phyloP scores from a whole-genome alignment of 1,140 invertebrate species.

The Aphelinus atriplicis region DNA sequence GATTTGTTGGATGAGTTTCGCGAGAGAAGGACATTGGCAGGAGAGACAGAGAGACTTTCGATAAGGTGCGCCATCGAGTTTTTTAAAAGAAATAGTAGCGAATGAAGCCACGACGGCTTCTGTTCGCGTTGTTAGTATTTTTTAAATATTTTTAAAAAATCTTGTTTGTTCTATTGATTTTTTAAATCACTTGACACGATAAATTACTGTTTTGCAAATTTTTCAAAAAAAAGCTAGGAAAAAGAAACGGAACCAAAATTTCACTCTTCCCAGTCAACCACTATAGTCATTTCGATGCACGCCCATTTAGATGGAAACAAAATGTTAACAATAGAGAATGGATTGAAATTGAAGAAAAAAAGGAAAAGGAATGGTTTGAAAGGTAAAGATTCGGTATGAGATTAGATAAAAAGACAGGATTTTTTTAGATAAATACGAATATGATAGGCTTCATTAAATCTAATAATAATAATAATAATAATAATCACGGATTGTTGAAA shows the following conservation, averaged over 20 bases:
- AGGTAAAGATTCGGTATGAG: slow-evolving; percentile 29
- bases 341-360: slow-evolving; percentile 30
- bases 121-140: slow-evolving; percentile 31
- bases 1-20: slow-evolving; percentile 24
- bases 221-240: slow-evolving; percentile 14
- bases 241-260: slow-evolving; percentile 19
- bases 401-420: slow-evolving; percentile 29
- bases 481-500: slow-evolving; percentile 40
- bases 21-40: background rate
- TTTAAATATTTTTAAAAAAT: slow-evolving; percentile 32
- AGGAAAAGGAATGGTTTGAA: slow-evolving; percentile 17
- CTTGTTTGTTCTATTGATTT: slow-evolving; percentile 38
- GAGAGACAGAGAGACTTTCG: slow-evolving; percentile 22
- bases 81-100: slow-evolving; percentile 39
- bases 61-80: slow-evolving; percentile 39
- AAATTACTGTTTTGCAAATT: slow-evolving; percentile 9
- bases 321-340: slow-evolving; percentile 22
- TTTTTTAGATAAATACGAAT: slow-evolving; percentile 28
- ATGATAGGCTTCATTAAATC: slow-evolving; percentile 37
- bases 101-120: slow-evolving; percentile 24
- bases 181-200: slow-evolving; percentile 26
- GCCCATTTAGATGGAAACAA: slow-evolving; percentile 21
- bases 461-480: slow-evolving; percentile 29
- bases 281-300: slow-evolving; percentile 34
- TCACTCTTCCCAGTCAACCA: background rate